phyloP scores from a whole-genome alignment of 2,113 vertebrate species.

The Tympanuchus pallidicinctus region DNA sequence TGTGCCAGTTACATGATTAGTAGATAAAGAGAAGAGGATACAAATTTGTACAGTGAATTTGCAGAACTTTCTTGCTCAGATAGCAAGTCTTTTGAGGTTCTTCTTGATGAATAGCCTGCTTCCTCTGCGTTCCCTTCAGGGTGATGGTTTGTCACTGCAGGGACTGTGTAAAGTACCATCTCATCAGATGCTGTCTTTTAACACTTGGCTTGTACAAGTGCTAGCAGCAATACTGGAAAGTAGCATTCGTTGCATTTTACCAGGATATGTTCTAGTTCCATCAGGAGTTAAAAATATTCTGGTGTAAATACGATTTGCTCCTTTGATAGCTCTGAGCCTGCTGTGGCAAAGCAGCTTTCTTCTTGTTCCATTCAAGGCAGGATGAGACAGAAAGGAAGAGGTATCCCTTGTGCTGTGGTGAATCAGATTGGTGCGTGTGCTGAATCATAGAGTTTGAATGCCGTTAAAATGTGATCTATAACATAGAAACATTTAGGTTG shows the following conservation, averaged over 20 bases:
- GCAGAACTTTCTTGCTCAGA: neutral
- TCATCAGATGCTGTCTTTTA: neutral
- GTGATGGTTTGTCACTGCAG: neutral
- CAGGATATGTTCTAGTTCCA: neutral
- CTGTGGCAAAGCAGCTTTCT: neutral
- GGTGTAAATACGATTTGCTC: neutral
- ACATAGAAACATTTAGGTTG: neutral
- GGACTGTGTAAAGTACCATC: neutral
- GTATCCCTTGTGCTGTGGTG: rapidly evolving
- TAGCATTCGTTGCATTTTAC: neutral
- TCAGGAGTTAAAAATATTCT: neutral
- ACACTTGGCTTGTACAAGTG: neutral
- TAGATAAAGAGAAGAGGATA: neutral
- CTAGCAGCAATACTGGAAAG: neutral
- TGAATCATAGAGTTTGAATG: neutral
- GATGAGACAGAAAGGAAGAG: neutral
- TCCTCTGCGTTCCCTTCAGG: neutral
- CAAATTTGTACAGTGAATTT: neutral
- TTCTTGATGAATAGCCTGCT: neutral
- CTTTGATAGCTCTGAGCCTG: neutral
- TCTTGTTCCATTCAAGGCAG: neutral
- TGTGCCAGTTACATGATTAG: neutral
- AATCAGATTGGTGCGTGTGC: rapidly evolving
- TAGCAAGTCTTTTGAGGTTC: neutral
- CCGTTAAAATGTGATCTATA: rapidly evolving